These are phyloP conservation scores for Agrypnia vestita DNA, from an alignment of 1,140 invertebrate genomes.

Conservation along the genomic window DNA sequence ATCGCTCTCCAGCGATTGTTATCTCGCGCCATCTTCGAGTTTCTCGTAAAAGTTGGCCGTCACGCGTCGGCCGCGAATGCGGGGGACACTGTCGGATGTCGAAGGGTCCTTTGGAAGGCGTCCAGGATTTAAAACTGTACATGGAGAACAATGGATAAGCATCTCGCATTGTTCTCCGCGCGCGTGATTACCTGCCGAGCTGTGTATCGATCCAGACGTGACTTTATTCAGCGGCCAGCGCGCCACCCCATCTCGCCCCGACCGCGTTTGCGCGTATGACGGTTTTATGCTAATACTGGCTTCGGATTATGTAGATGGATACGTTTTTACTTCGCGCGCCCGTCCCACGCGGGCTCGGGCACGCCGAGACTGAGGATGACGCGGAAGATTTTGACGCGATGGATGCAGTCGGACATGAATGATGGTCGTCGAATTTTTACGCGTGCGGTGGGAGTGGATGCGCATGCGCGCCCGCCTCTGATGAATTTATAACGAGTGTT, in stretches of 20 bases:
- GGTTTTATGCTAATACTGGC: conserved; percentile 32
- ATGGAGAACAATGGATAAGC: conserved; percentile 26
- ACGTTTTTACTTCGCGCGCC: neutral
- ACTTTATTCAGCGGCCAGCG: neutral
- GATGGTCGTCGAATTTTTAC: too few species aligned
- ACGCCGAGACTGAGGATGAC: neutral
- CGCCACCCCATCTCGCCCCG: conserved; percentile 9
- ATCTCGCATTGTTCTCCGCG: conserved; percentile 29
- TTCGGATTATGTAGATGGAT: conserved; percentile 24
- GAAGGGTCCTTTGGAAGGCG: conserved; percentile 3
- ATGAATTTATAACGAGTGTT: too few species aligned
- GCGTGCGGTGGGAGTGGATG: neutral
- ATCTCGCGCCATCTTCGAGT: conserved; percentile 1
- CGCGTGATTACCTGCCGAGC: conserved; percentile 23
- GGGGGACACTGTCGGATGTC: neutral
- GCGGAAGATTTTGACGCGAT: neutral
- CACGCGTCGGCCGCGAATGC: neutral
- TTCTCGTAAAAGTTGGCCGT: neutral
- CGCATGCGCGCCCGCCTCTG: neutral
- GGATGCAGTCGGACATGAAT: neutral
- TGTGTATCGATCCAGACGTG: conserved; percentile 21
- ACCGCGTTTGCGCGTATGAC: conserved; percentile 5
- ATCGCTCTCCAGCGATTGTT: conserved; percentile 3
- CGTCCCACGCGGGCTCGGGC: neutral
- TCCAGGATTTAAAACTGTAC: conserved; percentile 26